Conservation (phyloP, 2,797 vertebrate genomes). For the Cyclura pinguis region DNA sequence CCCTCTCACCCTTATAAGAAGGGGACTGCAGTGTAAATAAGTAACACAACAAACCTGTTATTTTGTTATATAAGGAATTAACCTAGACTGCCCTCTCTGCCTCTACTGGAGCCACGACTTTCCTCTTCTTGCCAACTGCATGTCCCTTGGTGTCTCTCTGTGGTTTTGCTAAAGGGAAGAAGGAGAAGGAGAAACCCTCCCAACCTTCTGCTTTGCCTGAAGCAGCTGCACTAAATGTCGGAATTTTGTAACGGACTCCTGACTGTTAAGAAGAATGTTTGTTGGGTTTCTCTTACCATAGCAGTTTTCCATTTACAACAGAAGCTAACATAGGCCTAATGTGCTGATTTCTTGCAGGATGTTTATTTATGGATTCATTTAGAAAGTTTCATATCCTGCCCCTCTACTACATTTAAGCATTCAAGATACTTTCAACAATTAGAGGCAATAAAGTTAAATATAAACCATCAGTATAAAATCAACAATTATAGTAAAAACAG, state of each 20-base stretch:
- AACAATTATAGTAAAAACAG: not conserved
- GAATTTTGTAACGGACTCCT: not conserved
- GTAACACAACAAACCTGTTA: not conserved
- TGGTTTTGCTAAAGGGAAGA: not conserved
- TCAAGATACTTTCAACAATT: not conserved
- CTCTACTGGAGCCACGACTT: not conserved
- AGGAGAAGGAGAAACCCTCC: not conserved
- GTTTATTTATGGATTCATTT: not conserved
- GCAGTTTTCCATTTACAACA: not conserved
- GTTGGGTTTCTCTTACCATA: not conserved
- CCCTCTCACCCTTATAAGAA: not conserved
- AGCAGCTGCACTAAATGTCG: not conserved
- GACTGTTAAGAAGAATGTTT: not conserved
- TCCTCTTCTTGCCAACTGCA: not conserved
- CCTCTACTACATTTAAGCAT: not conserved
- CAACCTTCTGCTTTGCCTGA: not conserved
- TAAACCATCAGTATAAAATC: not conserved
- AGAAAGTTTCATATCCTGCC: not conserved
- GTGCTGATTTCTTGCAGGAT: not conserved
- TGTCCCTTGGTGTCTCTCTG: not conserved
- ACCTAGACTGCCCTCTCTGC: not conserved
- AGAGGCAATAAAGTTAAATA: not conserved
- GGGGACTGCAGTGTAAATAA: not conserved
- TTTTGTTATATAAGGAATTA: not conserved
- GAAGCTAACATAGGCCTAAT: not conserved